Percentiles rank a stretch among this genome's conserved stretches.
These are phyloP conservation scores for Toxotes jaculatrix DNA, from an alignment of 2,113 vertebrate species.

Conservation along the genomic window DNA sequence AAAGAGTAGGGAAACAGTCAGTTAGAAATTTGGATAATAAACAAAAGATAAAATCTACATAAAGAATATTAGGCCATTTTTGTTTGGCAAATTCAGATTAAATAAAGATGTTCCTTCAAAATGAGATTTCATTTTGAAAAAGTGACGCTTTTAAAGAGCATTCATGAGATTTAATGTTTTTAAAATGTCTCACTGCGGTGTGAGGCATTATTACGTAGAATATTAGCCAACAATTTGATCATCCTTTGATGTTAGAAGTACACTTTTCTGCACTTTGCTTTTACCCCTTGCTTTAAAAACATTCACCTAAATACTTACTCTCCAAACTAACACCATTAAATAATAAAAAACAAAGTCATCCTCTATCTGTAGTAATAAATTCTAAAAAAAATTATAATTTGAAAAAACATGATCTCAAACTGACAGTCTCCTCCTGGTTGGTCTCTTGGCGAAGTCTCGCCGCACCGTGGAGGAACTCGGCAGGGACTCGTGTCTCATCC, in stretches of 20 bases:
- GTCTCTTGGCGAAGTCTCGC: slow-evolving; percentile 50
- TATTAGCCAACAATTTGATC: not conserved
- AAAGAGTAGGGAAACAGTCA: not conserved
- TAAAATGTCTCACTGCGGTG: too few relatives aligned
- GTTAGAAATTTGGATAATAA: not conserved
- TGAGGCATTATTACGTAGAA: not conserved
- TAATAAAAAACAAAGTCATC: not conserved
- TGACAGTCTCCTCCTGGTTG: slow-evolving; percentile 7
- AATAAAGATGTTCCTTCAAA: too few relatives aligned
- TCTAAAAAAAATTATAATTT: too few relatives aligned
- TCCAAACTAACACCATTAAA: not conserved
- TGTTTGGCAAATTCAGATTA: not conserved
- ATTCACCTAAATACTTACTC: not conserved
- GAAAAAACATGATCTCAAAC: not conserved
- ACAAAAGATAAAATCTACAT: not conserved
- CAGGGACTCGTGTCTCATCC: slow-evolving; percentile 70
- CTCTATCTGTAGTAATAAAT: not conserved
- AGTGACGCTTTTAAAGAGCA: too few relatives aligned
- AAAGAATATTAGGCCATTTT: not conserved
- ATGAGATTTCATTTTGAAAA: not conserved
- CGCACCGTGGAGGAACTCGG: slow-evolving; percentile 57
- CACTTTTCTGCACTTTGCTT: too few relatives aligned
- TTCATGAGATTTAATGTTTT: too few relatives aligned
- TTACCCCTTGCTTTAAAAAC: not conserved
- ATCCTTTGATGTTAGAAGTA: not conserved